Evolutionary conservation across 2,113 vertebrate species (phyloP).

Genomic region (Gymnarchus niloticus): DNA sequence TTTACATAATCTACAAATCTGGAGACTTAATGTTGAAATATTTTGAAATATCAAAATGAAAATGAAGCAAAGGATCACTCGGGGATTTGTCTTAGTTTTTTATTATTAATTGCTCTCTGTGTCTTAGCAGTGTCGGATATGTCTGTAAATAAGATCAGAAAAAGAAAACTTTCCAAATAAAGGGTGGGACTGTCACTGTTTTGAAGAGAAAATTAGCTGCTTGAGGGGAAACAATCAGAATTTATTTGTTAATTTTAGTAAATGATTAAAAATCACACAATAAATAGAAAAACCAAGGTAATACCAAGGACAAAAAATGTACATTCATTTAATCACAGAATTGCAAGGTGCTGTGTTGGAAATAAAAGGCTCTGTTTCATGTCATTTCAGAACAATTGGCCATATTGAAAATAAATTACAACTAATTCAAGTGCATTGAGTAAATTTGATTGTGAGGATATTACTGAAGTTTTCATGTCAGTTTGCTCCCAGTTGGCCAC

Average conservation of each 20-base stretch:
- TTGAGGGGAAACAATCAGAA: conserved; percentile 21
- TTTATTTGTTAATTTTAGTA: conserved; percentile 17
- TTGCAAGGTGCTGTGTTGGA: conserved; percentile 28
- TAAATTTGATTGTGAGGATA: conserved; percentile 29
- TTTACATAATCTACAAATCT: background rate
- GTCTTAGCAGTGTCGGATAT: background rate
- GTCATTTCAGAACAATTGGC: background rate
- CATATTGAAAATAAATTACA: conserved; percentile 55
- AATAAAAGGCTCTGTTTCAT: conserved; percentile 12
- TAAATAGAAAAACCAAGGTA: conserved; percentile 34
- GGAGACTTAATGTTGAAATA: background rate
- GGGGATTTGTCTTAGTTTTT: background rate
- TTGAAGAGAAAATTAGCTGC: conserved; percentile 28
- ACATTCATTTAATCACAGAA: conserved; percentile 34
- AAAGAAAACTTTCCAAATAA: conserved; percentile 13
- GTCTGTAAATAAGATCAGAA: background rate
- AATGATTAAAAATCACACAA: conserved; percentile 38
- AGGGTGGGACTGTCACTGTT: conserved; percentile 1
- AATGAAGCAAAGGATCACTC: background rate
- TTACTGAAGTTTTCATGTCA: conserved; percentile 23
- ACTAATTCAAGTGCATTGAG: conserved; percentile 41
- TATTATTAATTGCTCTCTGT: conserved; percentile 13
- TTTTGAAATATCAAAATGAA: background rate
- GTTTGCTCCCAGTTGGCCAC: background rate
- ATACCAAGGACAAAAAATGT: conserved; percentile 32